A percentile compares a stretch with the other conserved stretches of the same genome.
These are phyloP conservation scores for Coregonus clupeaformis DNA, from an alignment of 2,113 vertebrate genomes.

Conservation along the genomic window DNA sequence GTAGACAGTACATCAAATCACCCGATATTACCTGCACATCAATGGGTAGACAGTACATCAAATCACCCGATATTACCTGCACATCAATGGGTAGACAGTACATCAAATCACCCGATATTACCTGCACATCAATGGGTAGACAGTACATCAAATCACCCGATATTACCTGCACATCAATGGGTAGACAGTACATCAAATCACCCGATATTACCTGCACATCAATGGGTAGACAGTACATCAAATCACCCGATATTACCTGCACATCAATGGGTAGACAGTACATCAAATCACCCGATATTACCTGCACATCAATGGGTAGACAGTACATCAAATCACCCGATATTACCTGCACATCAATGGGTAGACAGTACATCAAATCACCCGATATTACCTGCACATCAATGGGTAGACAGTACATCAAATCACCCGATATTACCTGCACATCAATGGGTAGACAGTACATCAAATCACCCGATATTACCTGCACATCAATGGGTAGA, in stretches of 20 bases:
- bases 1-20: slow-evolving; percentile 69
- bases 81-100: slow-evolving; percentile 47
- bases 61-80: slow-evolving; percentile 60
- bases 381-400: slow-evolving; percentile 47
- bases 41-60: slow-evolving; percentile 63
- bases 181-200: slow-evolving; percentile 69
- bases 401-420: slow-evolving; percentile 63
- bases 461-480: slow-evolving; percentile 67
- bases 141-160: slow-evolving; percentile 68
- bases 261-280: slow-evolving; percentile 47
- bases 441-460: slow-evolving; percentile 47
- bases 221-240: slow-evolving; percentile 63
- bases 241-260: slow-evolving; percentile 60
- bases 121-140: slow-evolving; percentile 47
- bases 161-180: slow-evolving; percentile 51
- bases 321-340: slow-evolving; percentile 68
- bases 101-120: slow-evolving; percentile 67
- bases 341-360: slow-evolving; percentile 51
- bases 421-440: slow-evolving; percentile 60
- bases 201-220: slow-evolving; percentile 47
- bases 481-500: slow-evolving; percentile 47
- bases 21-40: slow-evolving; percentile 47
- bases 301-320: slow-evolving; percentile 47
- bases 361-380: slow-evolving; percentile 69
- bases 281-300: slow-evolving; percentile 67